Evolutionary conservation across 2,888 invertebrate species (phyloP), one percentile per base, ranked within the genome.

Genomic region (Drosophila merina): DNA sequence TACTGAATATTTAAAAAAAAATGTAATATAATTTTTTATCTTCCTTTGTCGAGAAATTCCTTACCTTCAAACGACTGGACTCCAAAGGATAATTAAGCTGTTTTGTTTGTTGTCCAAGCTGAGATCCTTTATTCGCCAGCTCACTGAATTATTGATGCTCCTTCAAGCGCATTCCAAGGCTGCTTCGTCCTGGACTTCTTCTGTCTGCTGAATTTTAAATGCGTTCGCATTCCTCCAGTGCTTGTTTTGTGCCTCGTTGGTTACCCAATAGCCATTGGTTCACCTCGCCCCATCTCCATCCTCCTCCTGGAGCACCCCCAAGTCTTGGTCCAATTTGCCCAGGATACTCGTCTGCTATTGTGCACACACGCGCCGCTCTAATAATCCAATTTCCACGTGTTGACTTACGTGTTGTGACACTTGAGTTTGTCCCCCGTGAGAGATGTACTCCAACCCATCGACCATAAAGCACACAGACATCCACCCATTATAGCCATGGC

Each of bases 401-500:
- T 75, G 75, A 78, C 71, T 83, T 69, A 69, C 69, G 58, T 72
- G 62, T 73, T 63, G 51, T 57, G 72, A 77, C 71, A 78, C 57
- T 74, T 58, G 47, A 62, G 63, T 14, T 48, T 26, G 38, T 36
- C 33, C 6, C 48, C 51, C n/a, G 8, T 12, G 25, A 9, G 30
- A 58, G 49, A 20, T 58, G 33, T 49, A n/a, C n/a, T 38, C 40
- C 14, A 42, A 8, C 14, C 12, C 14, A 3, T 20, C 8, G 12
- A 20, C 40, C 40, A 42, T 42, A 20, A 42, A 20, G 36, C 12
- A 36, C 36, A 33, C 33, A 10, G 7, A 30, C 31, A 33, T 33
- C 36, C 12, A 36, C 36, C 4, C n/a, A 12, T 36, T 36, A n/a
- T n/a, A 5, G 36, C 6, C 36, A 12, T 36, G 36, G 36, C n/a